Base-by-base conservation (phyloP, 2,797 vertebrate species). In the Epinephelus malabaricus region DNA sequence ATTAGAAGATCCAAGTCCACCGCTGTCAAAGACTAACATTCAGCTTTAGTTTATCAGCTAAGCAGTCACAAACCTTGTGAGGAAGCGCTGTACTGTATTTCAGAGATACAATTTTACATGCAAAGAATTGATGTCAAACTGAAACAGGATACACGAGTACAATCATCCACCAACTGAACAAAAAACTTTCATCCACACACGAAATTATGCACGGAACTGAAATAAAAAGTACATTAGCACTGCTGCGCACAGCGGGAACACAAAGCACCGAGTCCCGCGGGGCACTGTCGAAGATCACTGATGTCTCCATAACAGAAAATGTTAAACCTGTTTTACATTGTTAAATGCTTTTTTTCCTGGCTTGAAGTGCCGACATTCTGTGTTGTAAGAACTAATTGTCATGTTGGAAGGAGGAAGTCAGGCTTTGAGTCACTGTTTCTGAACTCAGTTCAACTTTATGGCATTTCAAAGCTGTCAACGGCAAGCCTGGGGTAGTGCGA, bases 281-380 rank as follows among this genome's bases (percentile, higher is more conserved):
- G 87, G 69, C 75, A 81, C 60, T 66, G 64, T 34, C 18, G 68
- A 84, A 90, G 91, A 94, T 91, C 89, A 92, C 78, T 84, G 73
- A 84, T 85, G 87, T 87, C 86, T 91, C 86, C 71, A 84, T 90
- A 91, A 88, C 83, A 79, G 84, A 91, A 91, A 93, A 94, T 92
- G 91, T 92, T 93, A 92, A 94, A 92, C 83, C 91, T 94, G 91
- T 92, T 95, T 93, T 91, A 94, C 84, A 91, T 90, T 76, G 87
- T 77, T 89, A 79, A 88, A 89, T 85, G 76, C 46, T 85, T 81
- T 89, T 84, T 81, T 59, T 77, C 73, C 62, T 83, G 51, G 5
- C 69, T 82, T 77, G 45, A 92, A 89, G 82, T 84, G 81, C 64
- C 56, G 80, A 92, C 92, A 92, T 90, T 89, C 84, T 88, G 82